phyloP scores from a whole-genome alignment of 2,888 invertebrate species.

The Camponotus fellah region DNA sequence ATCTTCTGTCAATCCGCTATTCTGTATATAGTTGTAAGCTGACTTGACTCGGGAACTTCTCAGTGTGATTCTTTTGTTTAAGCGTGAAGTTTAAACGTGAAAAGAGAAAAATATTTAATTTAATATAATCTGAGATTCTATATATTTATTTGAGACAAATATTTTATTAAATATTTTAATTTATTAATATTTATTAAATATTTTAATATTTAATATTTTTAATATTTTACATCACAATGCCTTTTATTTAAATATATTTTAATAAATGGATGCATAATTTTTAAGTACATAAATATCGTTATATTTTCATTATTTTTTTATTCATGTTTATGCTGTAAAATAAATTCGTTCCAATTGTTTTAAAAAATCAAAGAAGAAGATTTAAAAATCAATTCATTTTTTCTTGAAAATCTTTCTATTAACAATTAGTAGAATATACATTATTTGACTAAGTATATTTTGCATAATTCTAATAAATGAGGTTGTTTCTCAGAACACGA shows the following conservation, averaged over 20 bases:
- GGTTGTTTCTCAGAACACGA: background rate
- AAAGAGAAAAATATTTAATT: background rate
- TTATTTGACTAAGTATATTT: slow-evolving; percentile 4
- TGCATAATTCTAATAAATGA: background rate
- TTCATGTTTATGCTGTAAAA: no score
- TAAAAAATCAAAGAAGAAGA: no score
- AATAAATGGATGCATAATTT: background rate
- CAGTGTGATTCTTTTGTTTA: background rate
- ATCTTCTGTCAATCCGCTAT: background rate
- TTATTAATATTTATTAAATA: background rate
- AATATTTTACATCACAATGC: background rate
- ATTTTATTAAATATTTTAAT: slow-evolving; percentile 7
- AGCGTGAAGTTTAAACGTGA: background rate
- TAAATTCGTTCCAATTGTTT: no score
- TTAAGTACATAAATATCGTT: no score
- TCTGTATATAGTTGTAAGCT: background rate
- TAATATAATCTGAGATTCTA: background rate
- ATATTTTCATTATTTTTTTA: no score
- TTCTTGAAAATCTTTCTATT: background rate
- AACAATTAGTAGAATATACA: background rate
- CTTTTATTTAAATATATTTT: background rate
- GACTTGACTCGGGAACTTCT: background rate
- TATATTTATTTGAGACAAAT: background rate
- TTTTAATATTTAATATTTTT: slow-evolving; percentile 1
- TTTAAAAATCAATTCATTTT: background rate